Evolutionary conservation across 53 echinoderm and acorn worm species (phyloP), one percentile per base, ranked within the genome.

Genomic region (Holothuria leucospilota): DNA sequence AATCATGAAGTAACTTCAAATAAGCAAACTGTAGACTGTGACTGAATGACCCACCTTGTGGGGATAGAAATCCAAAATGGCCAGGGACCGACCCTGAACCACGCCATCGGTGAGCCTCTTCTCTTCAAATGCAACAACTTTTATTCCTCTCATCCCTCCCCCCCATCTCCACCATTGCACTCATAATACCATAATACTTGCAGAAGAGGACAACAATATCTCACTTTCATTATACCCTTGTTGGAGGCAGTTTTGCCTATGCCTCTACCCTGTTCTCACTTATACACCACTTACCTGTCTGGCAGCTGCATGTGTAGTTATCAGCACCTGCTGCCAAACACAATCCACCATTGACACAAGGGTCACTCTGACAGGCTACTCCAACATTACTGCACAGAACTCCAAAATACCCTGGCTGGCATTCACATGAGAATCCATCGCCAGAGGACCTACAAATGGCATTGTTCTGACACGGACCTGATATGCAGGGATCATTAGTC

Each of bases 381-480:
- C 72, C 79, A 7, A 87, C 87, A 6, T 65, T 58, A 34, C 90
- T 66, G 85, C 99, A 98, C 2, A 81, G 75, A 21, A 68, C 59
- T 20, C 99, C 99, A 4, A 85, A 84, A 78, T 87, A 98, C 20
- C 99, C 94, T 2, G 86, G 84, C 38, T 58, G 81, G 69, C 99
- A 98, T 29, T 61, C 70, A 78, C 95, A 98, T 20, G 58, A 71
- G 60, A 85, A 88, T 2, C 93, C 92, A 62, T 86, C 89, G 4
- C 29, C 13, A 13, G 86, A 59, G 53, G 79, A 77, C 5, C 65
- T 27, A 72, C 99, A 98, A 18, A 84, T 74, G 21, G 88, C 99
- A 28, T 87, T 68, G 66, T 98, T 98, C 85, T 62, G 88, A 75
- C 99, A 98, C 1, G 95, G 99, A 20, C 87, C 72, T 29, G 86